These are phyloP conservation scores for Galendromus occidentalis DNA, from an alignment of 1,140 invertebrate species.

Conservation along the genomic window DNA sequence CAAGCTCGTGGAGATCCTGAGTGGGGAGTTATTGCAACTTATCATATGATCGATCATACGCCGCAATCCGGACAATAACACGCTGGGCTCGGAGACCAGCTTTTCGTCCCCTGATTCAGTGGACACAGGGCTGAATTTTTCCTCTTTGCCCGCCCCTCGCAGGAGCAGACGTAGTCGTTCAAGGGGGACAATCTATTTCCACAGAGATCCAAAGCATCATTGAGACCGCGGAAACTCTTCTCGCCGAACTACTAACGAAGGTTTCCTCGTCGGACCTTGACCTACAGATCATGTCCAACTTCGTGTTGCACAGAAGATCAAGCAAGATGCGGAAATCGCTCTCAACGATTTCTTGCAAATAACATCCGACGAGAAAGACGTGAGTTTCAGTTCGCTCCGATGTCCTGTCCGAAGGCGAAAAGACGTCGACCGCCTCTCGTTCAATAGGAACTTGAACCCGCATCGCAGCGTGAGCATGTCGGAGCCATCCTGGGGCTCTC, in stretches of 20 bases:
- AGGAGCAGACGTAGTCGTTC: no score
- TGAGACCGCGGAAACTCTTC: slow-evolving; percentile 19
- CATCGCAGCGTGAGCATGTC: slow-evolving; percentile 43
- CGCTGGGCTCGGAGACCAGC: slow-evolving; percentile 35
- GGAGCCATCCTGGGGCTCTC: slow-evolving; percentile 73
- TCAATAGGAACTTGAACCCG: no score
- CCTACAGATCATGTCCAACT: slow-evolving; percentile 49
- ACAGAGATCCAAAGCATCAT: slow-evolving; percentile 14
- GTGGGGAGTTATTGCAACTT: slow-evolving; percentile 62
- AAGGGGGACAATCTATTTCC: no score
- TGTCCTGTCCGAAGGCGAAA: no score
- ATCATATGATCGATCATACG: slow-evolving; percentile 90
- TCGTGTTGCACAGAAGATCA: slow-evolving; percentile 61
- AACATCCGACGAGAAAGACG: slow-evolving; percentile 39
- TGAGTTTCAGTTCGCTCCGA: no score
- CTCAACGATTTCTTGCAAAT: slow-evolving; percentile 57
- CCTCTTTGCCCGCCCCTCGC: no score
- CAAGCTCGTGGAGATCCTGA: slow-evolving; percentile 53
- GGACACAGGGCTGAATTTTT: no score
- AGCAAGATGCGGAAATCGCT: slow-evolving; percentile 58
- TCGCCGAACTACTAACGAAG: background rate
- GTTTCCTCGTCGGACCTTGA: slow-evolving; percentile 29
- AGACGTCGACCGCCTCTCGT: no score
- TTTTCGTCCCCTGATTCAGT: slow-evolving; percentile 22
- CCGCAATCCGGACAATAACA: slow-evolving; percentile 51